Evolutionary conservation across 2,113 vertebrate species (phyloP).

Genomic region (Uria aalge): DNA sequence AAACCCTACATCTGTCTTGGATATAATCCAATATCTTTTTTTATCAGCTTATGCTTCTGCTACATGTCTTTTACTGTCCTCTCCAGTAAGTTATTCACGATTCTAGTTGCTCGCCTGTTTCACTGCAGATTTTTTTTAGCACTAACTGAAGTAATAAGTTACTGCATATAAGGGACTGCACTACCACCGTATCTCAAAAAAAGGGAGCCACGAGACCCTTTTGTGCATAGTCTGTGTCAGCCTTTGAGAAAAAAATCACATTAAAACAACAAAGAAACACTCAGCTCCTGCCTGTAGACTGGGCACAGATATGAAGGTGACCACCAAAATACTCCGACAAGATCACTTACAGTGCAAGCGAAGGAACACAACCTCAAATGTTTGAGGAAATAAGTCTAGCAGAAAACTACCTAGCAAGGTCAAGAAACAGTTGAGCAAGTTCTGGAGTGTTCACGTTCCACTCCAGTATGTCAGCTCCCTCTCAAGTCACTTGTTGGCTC

Average conservation of each 20-base stretch:
- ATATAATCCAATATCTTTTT: background rate
- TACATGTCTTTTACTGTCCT: background rate
- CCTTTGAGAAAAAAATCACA: background rate
- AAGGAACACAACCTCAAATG: background rate
- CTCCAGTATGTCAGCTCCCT: background rate
- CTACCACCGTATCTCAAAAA: background rate
- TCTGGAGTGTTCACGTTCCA: background rate
- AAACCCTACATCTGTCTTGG: background rate
- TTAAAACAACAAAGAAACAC: background rate
- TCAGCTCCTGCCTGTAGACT: background rate
- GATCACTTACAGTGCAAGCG: background rate
- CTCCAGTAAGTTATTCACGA: background rate
- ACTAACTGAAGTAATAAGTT: background rate
- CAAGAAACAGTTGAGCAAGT: background rate
- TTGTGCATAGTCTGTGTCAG: background rate
- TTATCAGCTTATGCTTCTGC: background rate
- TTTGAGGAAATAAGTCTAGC: background rate
- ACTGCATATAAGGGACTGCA: background rate
- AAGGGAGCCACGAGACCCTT: background rate
- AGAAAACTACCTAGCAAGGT: background rate
- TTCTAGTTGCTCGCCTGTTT: background rate
- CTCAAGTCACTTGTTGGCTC: background rate
- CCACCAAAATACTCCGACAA: background rate
- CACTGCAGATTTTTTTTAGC: background rate
- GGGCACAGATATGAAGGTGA: background rate